Evolutionary conservation across 2,888 invertebrate species (phyloP), one percentile per base, ranked within the genome.

Genomic region (Idaea dimidiata): DNA sequence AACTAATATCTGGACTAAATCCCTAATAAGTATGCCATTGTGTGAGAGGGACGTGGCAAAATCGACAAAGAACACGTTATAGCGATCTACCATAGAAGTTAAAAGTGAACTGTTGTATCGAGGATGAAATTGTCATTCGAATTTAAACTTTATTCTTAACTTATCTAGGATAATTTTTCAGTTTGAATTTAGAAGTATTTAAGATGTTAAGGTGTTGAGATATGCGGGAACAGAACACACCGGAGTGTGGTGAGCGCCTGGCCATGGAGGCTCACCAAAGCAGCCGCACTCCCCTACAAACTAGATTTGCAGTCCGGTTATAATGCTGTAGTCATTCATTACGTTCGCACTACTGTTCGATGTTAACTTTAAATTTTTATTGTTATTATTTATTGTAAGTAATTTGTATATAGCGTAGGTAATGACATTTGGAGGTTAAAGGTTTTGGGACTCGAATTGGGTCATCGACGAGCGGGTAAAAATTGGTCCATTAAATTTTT

Each of bases 1-100:
- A 91, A 91, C 91, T 92, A 91, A 91, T 92, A 92, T 91, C 92
- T 91, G 92, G 89, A 91, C 91, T 91, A 91, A 91, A 91, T 91
- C 92, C 91, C 92, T 92, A 91, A 92, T 92, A 92, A 92, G 92
- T 92, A 91, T 91, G 91, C 92, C 91, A 91, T 91, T 91, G 92
- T 91, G 86, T 86, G 91, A 90, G 91, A 91, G 92, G 88, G 92
- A 90, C 89, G 87, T 83, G 87, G 87, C 84, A 79, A 80, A 86
- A 86, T 84, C 89, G 84, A 91, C 91, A 91, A 92, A 92, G 91
- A 90, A 89, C 91, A 89, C 87, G 91, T 92, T 91, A 92, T 89
- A 89, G 81, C 91, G 89, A 91, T 91, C 88, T 87, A 43, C 43
- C 43, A 43, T 43, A 43, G 6, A 43, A 43, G 43, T 43, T 43